phyloP scores from a whole-genome alignment of 1,140 invertebrate genomes.

The Scaptomyza graminum region DNA sequence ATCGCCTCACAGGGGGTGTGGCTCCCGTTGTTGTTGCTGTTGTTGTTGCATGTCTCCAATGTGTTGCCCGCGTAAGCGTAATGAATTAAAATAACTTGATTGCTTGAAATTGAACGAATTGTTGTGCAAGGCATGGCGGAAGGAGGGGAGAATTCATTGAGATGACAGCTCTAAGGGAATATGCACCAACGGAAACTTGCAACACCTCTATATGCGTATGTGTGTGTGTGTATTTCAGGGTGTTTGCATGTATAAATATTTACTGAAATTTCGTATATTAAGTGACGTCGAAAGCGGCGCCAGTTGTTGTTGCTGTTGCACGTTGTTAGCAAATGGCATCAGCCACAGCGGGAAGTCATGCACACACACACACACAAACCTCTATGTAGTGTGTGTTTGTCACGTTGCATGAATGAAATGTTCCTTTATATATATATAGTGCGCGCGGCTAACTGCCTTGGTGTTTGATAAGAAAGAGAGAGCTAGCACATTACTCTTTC shows the following conservation, averaged over 20 bases:
- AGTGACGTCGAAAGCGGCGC: conserved; percentile 67
- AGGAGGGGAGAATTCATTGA: conserved; percentile 5
- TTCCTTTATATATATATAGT: conserved; percentile 19
- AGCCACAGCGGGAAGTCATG: conserved; percentile 46
- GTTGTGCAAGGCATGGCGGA: conserved; percentile 35
- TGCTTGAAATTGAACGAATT: conserved; percentile 82
- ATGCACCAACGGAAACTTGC: conserved; percentile 28
- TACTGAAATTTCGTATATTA: conserved; percentile 82
- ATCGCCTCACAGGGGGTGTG: conserved; percentile 6
- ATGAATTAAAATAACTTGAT: conserved; percentile 83
- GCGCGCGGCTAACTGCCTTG: conserved; percentile 45
- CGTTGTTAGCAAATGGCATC: conserved; percentile 59
- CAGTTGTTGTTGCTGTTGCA: conserved; percentile 35
- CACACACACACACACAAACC: conserved; percentile 7
- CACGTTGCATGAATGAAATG: conserved; percentile 66
- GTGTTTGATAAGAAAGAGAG: conserved; percentile 9
- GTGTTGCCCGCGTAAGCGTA: conserved; percentile 81
- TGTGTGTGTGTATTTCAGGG: conserved; percentile 18
- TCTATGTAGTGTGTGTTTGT: conserved; percentile 33
- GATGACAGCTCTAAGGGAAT: conserved; percentile 30
- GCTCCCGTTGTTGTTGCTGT: conserved; percentile 22
- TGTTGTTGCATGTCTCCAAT: conserved; percentile 66
- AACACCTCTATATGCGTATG: conserved; percentile 4
- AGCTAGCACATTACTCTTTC: no score
- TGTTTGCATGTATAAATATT: conserved; percentile 65